A percentile compares a stretch with the other conserved stretches of the same genome.
Conservation (phyloP, 2,888 invertebrate species). For the Caenorhabditis zanzibari region DNA sequence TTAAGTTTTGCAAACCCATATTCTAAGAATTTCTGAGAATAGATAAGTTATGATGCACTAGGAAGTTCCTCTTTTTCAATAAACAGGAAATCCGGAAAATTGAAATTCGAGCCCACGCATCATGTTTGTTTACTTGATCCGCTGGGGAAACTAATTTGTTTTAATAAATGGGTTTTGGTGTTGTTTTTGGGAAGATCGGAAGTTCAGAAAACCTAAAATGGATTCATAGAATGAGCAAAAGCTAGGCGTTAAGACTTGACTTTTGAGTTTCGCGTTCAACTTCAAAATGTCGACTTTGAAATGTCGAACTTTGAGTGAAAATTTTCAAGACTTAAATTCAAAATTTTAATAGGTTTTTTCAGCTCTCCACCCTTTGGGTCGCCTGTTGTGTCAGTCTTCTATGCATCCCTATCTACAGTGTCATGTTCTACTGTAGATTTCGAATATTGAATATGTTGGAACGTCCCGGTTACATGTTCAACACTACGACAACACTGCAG, state of each 20-base stretch:
- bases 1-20: background rate
- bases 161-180: background rate
- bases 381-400: constrained; percentile 54
- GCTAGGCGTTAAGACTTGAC: no score
- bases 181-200: background rate
- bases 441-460: constrained; percentile 56
- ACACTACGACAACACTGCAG: constrained; percentile 52
- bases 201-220: background rate
- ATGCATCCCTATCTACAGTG: constrained; percentile 52
- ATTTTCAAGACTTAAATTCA: no score
- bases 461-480: constrained; percentile 57
- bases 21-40: no score
- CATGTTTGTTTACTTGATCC: constrained; percentile 9
- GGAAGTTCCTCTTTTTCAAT: constrained; percentile 3
- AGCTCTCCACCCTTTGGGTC: constrained; percentile 60
- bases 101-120: background rate
- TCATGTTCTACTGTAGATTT: constrained; percentile 64
- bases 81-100: background rate
- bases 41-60: background rate
- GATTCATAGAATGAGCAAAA: background rate
- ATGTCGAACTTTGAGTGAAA: no score
- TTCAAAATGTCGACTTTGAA: no score
- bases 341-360: no score
- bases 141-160: background rate
- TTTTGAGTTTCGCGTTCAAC: no score